Evolutionary conservation across 2,797 vertebrate genomes (phyloP).

Genomic region (Sebastes hubbsi): DNA sequence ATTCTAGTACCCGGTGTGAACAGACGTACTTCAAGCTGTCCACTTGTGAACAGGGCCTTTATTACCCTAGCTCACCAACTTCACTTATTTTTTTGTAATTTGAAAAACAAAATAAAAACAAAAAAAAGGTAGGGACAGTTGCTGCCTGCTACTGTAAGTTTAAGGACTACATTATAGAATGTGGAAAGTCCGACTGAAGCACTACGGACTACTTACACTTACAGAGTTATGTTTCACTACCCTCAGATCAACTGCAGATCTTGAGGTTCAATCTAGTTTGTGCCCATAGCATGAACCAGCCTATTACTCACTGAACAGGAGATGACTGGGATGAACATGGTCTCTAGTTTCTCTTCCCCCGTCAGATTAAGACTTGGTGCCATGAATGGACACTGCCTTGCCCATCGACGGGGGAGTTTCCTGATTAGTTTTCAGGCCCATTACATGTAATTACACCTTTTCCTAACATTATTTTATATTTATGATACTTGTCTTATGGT

Average conservation of each 20-base stretch:
- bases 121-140: neutral
- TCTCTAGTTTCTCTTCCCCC: conserved; percentile 66
- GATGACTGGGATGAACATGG: conserved; percentile 77
- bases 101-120: too few species aligned
- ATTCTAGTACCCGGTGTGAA: too few species aligned
- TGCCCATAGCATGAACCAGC: conserved; percentile 79
- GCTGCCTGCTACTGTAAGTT: neutral
- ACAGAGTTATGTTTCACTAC: neutral
- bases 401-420: conserved; percentile 63
- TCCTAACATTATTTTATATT: too few species aligned
- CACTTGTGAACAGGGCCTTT: too few species aligned
- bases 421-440: neutral
- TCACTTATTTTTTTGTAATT: neutral
- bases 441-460: too few species aligned
- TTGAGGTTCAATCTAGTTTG: conserved; percentile 1
- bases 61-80: neutral
- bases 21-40: too few species aligned
- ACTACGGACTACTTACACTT: neutral
- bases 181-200: neutral
- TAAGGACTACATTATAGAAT: neutral
- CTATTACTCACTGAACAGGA: conserved; percentile 67
- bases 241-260: neutral
- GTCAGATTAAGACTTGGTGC: conserved; percentile 75
- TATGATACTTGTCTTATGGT: too few species aligned
- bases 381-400: conserved; percentile 74